Evolutionary conservation across 2,888 invertebrate genomes (phyloP).

Genomic region (Cynaeus angustus): DNA sequence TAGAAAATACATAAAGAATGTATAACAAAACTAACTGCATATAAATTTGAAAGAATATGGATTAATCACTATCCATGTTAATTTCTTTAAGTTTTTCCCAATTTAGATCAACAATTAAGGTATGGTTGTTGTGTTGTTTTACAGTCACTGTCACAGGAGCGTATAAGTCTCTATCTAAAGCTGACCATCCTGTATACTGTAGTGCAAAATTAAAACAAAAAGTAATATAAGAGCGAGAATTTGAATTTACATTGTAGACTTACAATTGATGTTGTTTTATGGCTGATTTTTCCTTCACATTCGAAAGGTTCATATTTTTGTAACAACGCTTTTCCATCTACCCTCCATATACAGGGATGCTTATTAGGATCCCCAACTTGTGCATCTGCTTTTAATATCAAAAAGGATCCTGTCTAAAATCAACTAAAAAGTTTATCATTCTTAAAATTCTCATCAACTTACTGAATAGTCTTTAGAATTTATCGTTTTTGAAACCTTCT

Average conservation of each 20-base stretch:
- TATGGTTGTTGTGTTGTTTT: slow-evolving; percentile 64
- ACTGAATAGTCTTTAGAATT: slow-evolving; percentile 43
- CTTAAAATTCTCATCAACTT: slow-evolving; percentile 11
- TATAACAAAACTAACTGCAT: slow-evolving; percentile 3
- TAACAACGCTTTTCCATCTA: slow-evolving; percentile 71
- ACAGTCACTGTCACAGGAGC: slow-evolving; percentile 68
- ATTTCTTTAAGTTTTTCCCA: slow-evolving; percentile 68
- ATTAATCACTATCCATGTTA: slow-evolving; percentile 67
- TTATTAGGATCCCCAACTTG: slow-evolving; percentile 66
- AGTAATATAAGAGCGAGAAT: slow-evolving; percentile 19
- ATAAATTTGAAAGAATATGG: neutral
- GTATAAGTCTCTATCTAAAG: slow-evolving; percentile 68
- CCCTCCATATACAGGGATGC: slow-evolving; percentile 69
- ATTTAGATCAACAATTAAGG: slow-evolving; percentile 66
- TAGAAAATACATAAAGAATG: neutral
- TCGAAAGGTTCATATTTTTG: slow-evolving; percentile 72
- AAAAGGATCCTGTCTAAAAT: slow-evolving; percentile 69
- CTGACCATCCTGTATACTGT: slow-evolving; percentile 71
- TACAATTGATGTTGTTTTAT: slow-evolving; percentile 70
- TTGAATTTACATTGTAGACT: slow-evolving; percentile 1
- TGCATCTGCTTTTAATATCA: slow-evolving; percentile 69
- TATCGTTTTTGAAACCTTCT: slow-evolving; percentile 3
- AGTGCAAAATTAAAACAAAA: slow-evolving; percentile 44
- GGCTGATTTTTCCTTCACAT: slow-evolving; percentile 66
- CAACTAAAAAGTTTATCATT: slow-evolving; percentile 28